Evolutionary conservation across 1,140 invertebrate genomes (phyloP).

Genomic region (Nebria ingens): DNA sequence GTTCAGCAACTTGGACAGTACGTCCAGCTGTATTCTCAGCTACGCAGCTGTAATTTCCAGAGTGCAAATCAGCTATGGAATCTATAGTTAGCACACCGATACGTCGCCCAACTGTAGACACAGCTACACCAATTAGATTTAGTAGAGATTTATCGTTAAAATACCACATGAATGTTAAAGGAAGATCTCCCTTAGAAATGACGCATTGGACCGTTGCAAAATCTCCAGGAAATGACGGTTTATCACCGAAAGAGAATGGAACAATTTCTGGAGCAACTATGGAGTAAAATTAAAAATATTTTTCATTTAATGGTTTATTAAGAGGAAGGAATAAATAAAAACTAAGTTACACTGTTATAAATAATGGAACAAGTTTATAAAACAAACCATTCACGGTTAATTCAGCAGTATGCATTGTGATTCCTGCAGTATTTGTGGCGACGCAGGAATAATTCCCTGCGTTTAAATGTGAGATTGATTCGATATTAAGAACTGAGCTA

Average conservation of each 20-base stretch:
- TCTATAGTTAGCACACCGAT: conserved; percentile 66
- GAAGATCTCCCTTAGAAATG: conserved; percentile 27
- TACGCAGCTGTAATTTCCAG: conserved; percentile 29
- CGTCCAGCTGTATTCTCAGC: conserved; percentile 45
- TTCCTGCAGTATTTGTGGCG: conserved; percentile 54
- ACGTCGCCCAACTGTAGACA: conserved; percentile 50
- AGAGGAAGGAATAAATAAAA: conserved; percentile 21
- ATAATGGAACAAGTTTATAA: neutral
- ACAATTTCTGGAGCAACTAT: conserved; percentile 59
- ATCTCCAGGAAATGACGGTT: conserved; percentile 35
- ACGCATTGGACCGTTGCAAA: conserved; percentile 29
- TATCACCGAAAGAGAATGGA: conserved; percentile 54
- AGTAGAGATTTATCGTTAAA: conserved; percentile 34
- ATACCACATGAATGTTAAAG: conserved; percentile 34
- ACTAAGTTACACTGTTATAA: conserved; percentile 7
- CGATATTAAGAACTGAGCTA: conserved; percentile 54
- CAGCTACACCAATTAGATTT: conserved; percentile 16
- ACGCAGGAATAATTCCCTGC: conserved; percentile 57
- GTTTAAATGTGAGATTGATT: conserved; percentile 47
- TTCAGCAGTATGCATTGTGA: conserved; percentile 42
- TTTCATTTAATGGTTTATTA: conserved; percentile 11
- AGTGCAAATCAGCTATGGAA: conserved; percentile 22
- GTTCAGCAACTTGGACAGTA: conserved; percentile 50
- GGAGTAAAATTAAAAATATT: neutral
- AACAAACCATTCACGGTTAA: conserved; percentile 52